These are phyloP conservation scores for Augochlorella aurata DNA, from an alignment of 2,888 invertebrate genomes.

Conservation along the genomic window DNA sequence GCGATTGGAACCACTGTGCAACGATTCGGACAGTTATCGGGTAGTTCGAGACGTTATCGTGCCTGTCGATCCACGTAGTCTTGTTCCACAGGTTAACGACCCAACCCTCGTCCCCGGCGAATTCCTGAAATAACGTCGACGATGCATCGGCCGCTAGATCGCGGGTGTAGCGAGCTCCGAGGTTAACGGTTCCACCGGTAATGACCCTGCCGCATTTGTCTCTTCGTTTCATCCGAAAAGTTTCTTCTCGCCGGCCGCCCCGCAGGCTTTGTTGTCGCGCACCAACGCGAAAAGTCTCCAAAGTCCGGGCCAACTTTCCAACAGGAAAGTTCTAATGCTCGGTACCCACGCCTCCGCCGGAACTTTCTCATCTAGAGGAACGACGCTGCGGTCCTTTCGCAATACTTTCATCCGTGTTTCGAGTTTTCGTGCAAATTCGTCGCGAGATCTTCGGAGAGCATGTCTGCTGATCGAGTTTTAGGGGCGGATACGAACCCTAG, in stretches of 20 bases:
- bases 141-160: not conserved
- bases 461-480: too few relatives aligned
- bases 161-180: not conserved
- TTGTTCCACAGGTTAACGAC: not conserved
- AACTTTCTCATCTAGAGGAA: not conserved
- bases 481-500: too few relatives aligned
- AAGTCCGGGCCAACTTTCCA: not conserved
- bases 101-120: not conserved
- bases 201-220: constrained; percentile 23
- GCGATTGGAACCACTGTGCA: too few relatives aligned
- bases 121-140: constrained; percentile 16
- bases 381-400: not conserved
- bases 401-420: not conserved
- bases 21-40: not conserved
- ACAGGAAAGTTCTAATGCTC: constrained; percentile 7
- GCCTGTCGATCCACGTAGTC: not conserved
- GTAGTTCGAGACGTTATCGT: not conserved
- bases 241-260: not conserved
- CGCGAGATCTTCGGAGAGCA: too few relatives aligned
- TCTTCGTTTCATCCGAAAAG: not conserved
- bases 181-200: constrained; percentile 25
- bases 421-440: not conserved
- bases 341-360: not conserved
- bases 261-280: not conserved
- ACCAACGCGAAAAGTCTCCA: not conserved